Conservation (phyloP, 2,113 vertebrate species). For the Lepus americanus region DNA sequence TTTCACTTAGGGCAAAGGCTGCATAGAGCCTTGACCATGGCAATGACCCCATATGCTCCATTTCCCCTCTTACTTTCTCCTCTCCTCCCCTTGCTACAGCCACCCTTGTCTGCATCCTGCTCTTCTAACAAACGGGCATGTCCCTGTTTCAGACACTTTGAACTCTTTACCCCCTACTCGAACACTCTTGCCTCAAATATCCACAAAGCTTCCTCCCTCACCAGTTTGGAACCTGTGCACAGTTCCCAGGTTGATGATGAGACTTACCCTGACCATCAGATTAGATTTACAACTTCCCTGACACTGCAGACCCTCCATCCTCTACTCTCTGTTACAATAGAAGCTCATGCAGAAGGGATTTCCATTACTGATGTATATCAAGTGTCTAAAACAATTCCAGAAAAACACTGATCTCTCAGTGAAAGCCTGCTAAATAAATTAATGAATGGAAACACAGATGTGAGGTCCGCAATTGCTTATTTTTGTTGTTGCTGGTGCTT, state of each 20-base stretch:
- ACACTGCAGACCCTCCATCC: not conserved
- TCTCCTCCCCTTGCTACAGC: not conserved
- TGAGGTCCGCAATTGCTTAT: not conserved
- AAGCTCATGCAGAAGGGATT: not conserved
- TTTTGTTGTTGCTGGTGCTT: not conserved
- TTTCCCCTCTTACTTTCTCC: not conserved
- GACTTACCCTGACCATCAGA: not conserved
- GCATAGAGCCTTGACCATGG: not conserved
- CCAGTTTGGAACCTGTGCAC: not conserved
- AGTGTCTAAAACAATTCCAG: not conserved
- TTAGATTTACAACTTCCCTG: not conserved
- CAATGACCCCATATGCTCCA: not conserved
- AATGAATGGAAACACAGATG: not conserved
- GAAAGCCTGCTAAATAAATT: constrained; percentile 5
- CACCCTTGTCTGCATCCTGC: not conserved
- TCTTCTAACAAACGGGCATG: not conserved
- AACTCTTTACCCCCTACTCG: not conserved
- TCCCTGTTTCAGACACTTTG: not conserved
- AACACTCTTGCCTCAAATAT: not conserved
- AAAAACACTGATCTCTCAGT: not conserved
- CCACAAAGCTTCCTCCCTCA: not conserved
- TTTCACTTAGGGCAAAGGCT: not conserved
- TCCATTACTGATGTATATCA: not conserved
- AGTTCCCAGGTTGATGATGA: not conserved
- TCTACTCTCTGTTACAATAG: not conserved